Evolutionary conservation across 2,888 invertebrate genomes (phyloP).

Genomic region (Chromoteleia sp.): DNA sequence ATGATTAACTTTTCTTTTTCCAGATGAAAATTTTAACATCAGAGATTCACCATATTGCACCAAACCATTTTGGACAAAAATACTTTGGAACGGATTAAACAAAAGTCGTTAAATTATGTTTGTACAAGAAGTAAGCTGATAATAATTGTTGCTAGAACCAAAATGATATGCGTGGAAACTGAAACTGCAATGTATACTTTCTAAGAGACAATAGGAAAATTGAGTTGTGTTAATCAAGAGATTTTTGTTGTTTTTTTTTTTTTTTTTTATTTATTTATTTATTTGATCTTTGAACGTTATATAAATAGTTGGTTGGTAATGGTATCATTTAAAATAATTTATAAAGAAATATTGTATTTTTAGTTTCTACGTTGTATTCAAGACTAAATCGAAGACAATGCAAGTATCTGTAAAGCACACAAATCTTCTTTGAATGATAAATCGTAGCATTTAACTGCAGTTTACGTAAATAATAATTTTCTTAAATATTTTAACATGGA

Average conservation of each 20-base stretch:
- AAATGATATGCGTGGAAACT: conserved; percentile 35
- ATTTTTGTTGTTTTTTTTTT: too few relatives aligned
- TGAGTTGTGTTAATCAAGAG: background rate
- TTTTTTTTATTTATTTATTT: too few relatives aligned
- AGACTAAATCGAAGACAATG: conserved; percentile 45
- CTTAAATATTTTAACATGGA: background rate
- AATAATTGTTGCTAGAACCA: conserved; percentile 33
- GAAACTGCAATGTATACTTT: conserved; percentile 28
- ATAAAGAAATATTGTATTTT: conserved; percentile 25
- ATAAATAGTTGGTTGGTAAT: background rate
- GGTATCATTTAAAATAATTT: background rate
- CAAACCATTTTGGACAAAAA: conserved; percentile 99
- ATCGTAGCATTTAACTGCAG: conserved; percentile 35
- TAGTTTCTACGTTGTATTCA: conserved; percentile 22
- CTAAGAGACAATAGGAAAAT: background rate
- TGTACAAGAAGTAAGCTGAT: conserved; percentile 27
- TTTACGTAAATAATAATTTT: conserved; percentile 25
- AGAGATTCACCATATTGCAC: conserved; percentile 97
- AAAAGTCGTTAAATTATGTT: conserved; percentile 73
- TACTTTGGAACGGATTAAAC: conserved; percentile 99
- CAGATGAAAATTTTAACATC: conserved; percentile 98
- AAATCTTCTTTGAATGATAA: conserved; percentile 15
- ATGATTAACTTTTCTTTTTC: conserved; percentile 74
- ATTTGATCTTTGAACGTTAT: background rate
- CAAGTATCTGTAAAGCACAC: conserved; percentile 14